Percentiles rank a stretch among this genome's conserved stretches.
Evolutionary conservation across 2,797 vertebrate genomes (phyloP).

Genomic region (Mastacembelus armatus): DNA sequence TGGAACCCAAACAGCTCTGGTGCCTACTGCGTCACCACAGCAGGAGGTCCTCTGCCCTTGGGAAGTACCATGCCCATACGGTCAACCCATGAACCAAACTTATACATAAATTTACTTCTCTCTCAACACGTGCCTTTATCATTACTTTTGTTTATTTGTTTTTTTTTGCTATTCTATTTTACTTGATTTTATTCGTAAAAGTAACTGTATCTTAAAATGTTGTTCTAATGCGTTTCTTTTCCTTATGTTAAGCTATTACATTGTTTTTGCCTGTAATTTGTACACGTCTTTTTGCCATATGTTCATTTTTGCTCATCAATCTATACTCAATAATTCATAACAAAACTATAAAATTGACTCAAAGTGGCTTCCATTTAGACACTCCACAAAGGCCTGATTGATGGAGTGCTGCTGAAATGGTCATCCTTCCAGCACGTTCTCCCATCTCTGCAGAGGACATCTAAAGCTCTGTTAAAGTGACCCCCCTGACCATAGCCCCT

Average conservation of each 20-base stretch:
- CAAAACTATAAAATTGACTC: too few relatives aligned
- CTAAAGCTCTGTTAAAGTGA: not conserved
- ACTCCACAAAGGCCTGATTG: too few relatives aligned
- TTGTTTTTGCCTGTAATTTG: too few relatives aligned
- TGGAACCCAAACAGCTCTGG: slow-evolving; percentile 77
- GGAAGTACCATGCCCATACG: slow-evolving; percentile 12
- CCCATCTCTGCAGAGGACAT: not conserved
- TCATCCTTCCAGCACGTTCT: not conserved
- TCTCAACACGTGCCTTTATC: too few relatives aligned
- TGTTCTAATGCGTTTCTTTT: not conserved
- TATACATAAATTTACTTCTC: slow-evolving; percentile 11
- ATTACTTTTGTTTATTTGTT: too few relatives aligned
- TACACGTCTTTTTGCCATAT: too few relatives aligned
- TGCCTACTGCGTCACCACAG: slow-evolving; percentile 55
- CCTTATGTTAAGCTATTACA: not conserved
- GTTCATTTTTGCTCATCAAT: too few relatives aligned
- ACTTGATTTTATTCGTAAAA: not conserved
- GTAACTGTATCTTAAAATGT: not conserved
- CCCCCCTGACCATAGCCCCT: too few relatives aligned
- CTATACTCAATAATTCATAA: too few relatives aligned
- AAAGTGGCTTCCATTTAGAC: too few relatives aligned
- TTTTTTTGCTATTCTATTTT: not conserved
- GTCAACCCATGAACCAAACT: slow-evolving; percentile 1
- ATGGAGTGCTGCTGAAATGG: too few relatives aligned
- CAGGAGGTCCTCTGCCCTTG: slow-evolving; percentile 33